Percentiles rank a stretch among this genome's conserved stretches.
Evolutionary conservation across 2,113 vertebrate genomes (phyloP).

Genomic region (Chloropsis cyanopogon): DNA sequence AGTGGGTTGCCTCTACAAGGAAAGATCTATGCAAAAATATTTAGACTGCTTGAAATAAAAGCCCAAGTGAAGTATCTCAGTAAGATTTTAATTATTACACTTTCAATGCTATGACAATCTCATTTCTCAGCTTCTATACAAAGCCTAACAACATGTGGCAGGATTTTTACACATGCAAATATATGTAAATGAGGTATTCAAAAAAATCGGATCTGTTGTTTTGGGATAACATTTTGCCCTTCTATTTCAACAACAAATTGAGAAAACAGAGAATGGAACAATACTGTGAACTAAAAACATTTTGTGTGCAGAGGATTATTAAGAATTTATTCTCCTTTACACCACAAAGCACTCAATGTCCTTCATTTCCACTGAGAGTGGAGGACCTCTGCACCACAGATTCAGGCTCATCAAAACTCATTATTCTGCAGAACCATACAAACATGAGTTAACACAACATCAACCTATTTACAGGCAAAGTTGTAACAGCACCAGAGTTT

Average conservation of each 20-base stretch:
- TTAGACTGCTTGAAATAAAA: neutral
- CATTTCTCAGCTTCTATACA: constrained; percentile 1
- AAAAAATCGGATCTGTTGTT: neutral
- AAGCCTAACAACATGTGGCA: neutral
- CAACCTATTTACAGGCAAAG: neutral
- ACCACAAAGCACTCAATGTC: neutral
- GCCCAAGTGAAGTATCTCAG: neutral
- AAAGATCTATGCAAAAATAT: neutral
- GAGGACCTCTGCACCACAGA: neutral
- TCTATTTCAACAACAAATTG: neutral
- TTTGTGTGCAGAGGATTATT: neutral
- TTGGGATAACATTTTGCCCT: constrained; percentile 12
- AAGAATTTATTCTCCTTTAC: neutral
- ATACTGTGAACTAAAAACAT: neutral
- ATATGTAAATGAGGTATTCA: neutral
- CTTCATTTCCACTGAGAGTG: neutral
- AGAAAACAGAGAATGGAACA: neutral
- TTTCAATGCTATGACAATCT: neutral
- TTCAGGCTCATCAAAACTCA: neutral
- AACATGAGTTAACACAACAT: neutral
- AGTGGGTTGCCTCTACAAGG: neutral
- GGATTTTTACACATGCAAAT: neutral
- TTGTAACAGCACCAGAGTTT: neutral
- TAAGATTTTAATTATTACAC: constrained; percentile 21
- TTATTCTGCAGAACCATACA: neutral